Evolutionary conservation across 1,140 invertebrate genomes (phyloP).

Genomic region (Aphelinus certus): DNA sequence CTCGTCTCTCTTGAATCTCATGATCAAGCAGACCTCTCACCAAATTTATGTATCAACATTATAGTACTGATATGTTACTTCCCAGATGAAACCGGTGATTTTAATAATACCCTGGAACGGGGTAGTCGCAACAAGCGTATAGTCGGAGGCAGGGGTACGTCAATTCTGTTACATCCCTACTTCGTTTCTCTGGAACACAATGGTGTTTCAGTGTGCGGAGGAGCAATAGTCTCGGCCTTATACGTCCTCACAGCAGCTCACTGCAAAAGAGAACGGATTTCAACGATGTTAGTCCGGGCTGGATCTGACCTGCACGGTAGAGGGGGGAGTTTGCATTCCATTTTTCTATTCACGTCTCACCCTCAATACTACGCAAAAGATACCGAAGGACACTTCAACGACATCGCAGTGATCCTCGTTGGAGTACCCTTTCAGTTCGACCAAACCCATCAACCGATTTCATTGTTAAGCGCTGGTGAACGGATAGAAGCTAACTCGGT

Average conservation of each 20-base stretch:
- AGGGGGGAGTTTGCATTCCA: conserved; percentile 33
- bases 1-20: too few species aligned
- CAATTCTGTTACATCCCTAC: too few species aligned
- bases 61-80: too few species aligned
- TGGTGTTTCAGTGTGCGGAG: too few species aligned
- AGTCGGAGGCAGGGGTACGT: too few species aligned
- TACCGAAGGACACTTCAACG: conserved; percentile 28
- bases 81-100: too few species aligned
- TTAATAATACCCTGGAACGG: too few species aligned
- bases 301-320: conserved; percentile 25
- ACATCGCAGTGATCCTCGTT: conserved; percentile 40
- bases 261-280: conserved; percentile 52
- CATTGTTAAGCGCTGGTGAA: conserved; percentile 22
- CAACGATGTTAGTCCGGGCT: conserved; percentile 18
- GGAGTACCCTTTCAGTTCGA: conserved; percentile 36
- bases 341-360: conserved; percentile 31
- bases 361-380: conserved; percentile 22
- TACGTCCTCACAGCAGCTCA: conserved; percentile 73
- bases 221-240: too few species aligned
- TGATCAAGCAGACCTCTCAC: too few species aligned
- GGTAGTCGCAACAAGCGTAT: too few species aligned
- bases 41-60: too few species aligned
- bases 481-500: conserved; percentile 38
- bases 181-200: too few species aligned
- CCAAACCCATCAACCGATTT: conserved; percentile 31